Percentiles rank a stretch among this genome's conserved stretches.
Evolutionary conservation across 2,797 vertebrate genomes (phyloP).

Genomic region (Acanthiza pusilla): DNA sequence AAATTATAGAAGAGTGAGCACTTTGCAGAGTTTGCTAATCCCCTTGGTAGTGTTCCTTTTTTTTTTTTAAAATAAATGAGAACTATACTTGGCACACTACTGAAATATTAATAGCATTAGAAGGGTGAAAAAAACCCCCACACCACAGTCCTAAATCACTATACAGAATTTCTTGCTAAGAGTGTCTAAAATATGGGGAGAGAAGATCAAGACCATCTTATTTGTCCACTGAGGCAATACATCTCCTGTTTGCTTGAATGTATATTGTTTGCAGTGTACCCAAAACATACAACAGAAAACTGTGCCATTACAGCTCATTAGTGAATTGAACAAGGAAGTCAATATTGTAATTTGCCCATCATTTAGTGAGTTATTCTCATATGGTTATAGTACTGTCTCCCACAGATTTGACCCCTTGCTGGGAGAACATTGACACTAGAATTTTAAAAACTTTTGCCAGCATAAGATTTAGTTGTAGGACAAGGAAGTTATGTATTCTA

Average conservation of each 20-base stretch:
- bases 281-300: neutral
- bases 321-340: neutral
- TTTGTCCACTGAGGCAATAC: neutral
- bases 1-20: neutral
- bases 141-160: neutral
- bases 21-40: neutral
- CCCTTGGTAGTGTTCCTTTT: neutral
- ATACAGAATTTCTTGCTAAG: neutral
- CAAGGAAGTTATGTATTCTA: neutral
- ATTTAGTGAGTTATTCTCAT: neutral
- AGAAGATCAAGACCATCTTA: neutral
- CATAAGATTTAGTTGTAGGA: constrained; percentile 13
- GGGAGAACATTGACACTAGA: neutral
- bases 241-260: neutral
- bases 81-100: neutral
- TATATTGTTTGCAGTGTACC: neutral
- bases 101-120: neutral
- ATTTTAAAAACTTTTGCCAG: constrained; percentile 23
- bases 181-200: neutral
- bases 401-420: neutral
- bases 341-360: neutral
- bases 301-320: neutral
- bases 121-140: neutral
- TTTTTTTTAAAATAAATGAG: neutral
- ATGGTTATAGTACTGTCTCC: neutral